phyloP scores from a whole-genome alignment of 2,888 invertebrate species.

The Apodemia zela region DNA sequence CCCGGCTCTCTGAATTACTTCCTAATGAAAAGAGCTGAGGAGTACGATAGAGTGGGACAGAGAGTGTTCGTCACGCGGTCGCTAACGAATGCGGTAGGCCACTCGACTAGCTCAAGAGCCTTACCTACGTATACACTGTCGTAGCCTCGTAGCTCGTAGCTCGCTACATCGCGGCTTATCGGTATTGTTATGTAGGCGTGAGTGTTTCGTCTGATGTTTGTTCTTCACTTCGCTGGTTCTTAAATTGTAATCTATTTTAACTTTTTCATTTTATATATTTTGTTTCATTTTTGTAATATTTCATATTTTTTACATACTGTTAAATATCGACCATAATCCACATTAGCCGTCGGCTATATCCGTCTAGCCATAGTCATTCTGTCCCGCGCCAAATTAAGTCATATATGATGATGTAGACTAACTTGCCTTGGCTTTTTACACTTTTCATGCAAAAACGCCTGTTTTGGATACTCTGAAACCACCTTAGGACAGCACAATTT shows the following conservation, averaged over 20 bases:
- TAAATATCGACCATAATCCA: too few relatives aligned
- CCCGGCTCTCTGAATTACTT: slow-evolving; percentile 77
- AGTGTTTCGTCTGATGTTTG: slow-evolving; percentile 26
- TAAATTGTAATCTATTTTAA: neutral
- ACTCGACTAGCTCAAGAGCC: slow-evolving; percentile 57
- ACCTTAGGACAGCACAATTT: too few relatives aligned
- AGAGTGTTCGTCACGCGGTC: slow-evolving; percentile 64
- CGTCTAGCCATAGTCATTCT: too few relatives aligned
- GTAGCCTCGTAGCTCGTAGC: slow-evolving; percentile 18
- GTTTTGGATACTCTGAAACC: too few relatives aligned
- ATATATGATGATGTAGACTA: too few relatives aligned
- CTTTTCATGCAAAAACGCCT: too few relatives aligned
- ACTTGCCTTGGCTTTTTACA: too few relatives aligned
- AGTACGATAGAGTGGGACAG: slow-evolving; percentile 61
- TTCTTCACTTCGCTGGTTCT: neutral
- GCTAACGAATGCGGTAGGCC: slow-evolving; percentile 73
- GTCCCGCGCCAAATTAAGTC: too few relatives aligned
- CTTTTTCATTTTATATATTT: neutral
- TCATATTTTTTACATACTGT: neutral
- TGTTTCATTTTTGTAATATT: neutral
- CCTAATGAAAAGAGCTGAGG: slow-evolving; percentile 77
- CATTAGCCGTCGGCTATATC: too few relatives aligned
- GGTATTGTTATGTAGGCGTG: slow-evolving; percentile 31
- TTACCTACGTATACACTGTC: slow-evolving; percentile 36
- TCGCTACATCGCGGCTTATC: slow-evolving; percentile 39